Percentiles rank a stretch among this genome's conserved stretches.
Conservation (phyloP, 1,140 invertebrate species). For the Paracyclopina nana region DNA sequence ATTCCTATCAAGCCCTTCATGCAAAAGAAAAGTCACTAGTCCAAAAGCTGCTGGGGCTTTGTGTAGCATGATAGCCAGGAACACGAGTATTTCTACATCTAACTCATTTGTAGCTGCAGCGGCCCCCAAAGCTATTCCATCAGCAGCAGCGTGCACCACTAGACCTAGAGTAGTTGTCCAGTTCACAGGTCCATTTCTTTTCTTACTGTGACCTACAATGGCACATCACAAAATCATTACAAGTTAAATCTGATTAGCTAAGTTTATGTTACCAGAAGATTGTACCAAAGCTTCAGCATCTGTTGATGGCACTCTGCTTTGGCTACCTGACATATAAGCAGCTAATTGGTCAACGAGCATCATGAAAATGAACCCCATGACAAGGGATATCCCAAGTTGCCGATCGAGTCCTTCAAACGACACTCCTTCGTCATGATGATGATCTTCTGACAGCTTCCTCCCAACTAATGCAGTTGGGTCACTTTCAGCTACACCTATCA, state of each 20-base stretch:
- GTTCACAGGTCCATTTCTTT: background rate
- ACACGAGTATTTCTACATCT: conserved; percentile 93
- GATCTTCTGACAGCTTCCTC: background rate
- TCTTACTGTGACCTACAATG: background rate
- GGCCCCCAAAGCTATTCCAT: conserved; percentile 88
- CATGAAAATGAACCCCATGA: conserved; percentile 93
- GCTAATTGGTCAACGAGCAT: conserved; percentile 57
- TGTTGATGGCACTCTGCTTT: conserved; percentile 22
- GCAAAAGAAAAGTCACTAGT: conserved; percentile 82
- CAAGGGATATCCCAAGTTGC: conserved; percentile 46
- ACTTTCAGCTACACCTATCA: too few species aligned
- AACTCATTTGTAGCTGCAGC: conserved; percentile 82
- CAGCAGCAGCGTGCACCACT: conserved; percentile 93
- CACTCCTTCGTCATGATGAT: conserved; percentile 16
- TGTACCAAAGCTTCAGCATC: too few species aligned
- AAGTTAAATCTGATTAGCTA: too few species aligned
- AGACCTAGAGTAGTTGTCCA: conserved; percentile 58
- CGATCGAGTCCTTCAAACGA: conserved; percentile 19
- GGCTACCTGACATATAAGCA: conserved; percentile 33
- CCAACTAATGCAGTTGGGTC: too few species aligned
- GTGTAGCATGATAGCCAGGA: conserved; percentile 95
- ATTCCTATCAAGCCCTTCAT: conserved; percentile 75
- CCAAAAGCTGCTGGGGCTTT: conserved; percentile 98
- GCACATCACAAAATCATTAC: too few species aligned
- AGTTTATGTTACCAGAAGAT: too few species aligned